These are phyloP conservation scores for Prochilodus magdalenae DNA, from an alignment of 2,113 vertebrate species.

Conservation along the genomic window DNA sequence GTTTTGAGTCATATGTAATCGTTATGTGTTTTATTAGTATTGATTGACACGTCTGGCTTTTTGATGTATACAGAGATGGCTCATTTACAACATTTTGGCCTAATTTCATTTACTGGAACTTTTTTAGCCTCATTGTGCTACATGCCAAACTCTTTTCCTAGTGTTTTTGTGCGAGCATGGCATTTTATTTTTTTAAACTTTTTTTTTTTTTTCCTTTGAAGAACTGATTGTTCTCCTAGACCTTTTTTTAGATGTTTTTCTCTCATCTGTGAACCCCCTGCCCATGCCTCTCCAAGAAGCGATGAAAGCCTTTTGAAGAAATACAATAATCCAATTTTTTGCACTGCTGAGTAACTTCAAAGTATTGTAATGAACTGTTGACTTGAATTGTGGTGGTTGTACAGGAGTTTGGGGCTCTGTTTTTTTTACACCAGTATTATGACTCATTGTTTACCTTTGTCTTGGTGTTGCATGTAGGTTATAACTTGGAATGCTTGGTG, in stretches of 20 bases:
- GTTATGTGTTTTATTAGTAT: too few relatives aligned
- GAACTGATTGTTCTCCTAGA: not conserved
- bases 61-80: too few relatives aligned
- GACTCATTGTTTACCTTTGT: too few relatives aligned
- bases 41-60: too few relatives aligned
- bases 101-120: too few relatives aligned
- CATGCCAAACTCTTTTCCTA: too few relatives aligned
- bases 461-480: not conserved
- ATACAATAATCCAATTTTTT: constrained; percentile 40
- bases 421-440: not conserved
- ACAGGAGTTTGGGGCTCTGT: not conserved
- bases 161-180: too few relatives aligned
- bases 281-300: not conserved
- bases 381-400: not conserved
- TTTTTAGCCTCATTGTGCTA: too few relatives aligned
- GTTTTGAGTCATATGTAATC: too few relatives aligned
- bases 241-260: not conserved
- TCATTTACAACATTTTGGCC: too few relatives aligned
- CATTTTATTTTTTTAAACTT: too few relatives aligned
- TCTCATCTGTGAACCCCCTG: not conserved
- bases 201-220: not conserved
- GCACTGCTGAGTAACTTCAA: constrained; percentile 38
- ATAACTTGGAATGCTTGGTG: not conserved
- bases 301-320: constrained; percentile 36
- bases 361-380: constrained; percentile 20